phyloP scores from a whole-genome alignment of 2,888 invertebrate species.

The Agelastica alni region DNA sequence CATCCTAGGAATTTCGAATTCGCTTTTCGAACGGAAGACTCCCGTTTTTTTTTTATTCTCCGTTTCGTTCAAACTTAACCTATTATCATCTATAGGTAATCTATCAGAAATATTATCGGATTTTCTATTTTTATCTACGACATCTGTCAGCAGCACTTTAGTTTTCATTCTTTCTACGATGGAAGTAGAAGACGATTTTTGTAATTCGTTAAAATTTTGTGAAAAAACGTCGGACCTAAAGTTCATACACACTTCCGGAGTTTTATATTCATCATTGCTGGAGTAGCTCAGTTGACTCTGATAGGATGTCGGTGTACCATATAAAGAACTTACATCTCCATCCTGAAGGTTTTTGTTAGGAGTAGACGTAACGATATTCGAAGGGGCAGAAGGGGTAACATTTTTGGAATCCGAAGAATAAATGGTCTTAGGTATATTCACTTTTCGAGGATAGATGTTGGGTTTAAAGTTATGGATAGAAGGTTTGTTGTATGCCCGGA shows the following conservation, averaged over 20 bases:
- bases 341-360: slow-evolving; percentile 24
- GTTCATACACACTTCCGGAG: slow-evolving; percentile 44
- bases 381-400: slow-evolving; percentile 36
- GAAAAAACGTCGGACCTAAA: slow-evolving; percentile 43
- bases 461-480: slow-evolving; percentile 40
- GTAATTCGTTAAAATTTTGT: slow-evolving; percentile 47
- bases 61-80: slow-evolving; percentile 32
- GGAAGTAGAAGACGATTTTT: slow-evolving; percentile 48
- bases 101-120: slow-evolving; percentile 23
- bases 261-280: slow-evolving; percentile 50
- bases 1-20: slow-evolving; percentile 50
- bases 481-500: slow-evolving; percentile 54
- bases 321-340: slow-evolving; percentile 7
- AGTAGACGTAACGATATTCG: slow-evolving; percentile 26
- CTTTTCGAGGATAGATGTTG: slow-evolving; percentile 45
- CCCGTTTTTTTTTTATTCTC: slow-evolving; percentile 35
- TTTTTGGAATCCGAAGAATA: slow-evolving; percentile 30
- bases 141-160: slow-evolving; percentile 24
- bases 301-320: slow-evolving; percentile 42
- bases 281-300: slow-evolving; percentile 46
- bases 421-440: slow-evolving; percentile 46
- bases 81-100: slow-evolving; percentile 19
- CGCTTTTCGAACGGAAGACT: slow-evolving; percentile 53
- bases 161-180: slow-evolving; percentile 41
- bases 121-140: slow-evolving; percentile 20